A percentile compares a stretch with the other conserved stretches of the same genome.
These are phyloP conservation scores for Petrocephalus microphthalmus DNA, from an alignment of 2,113 vertebrate species.

Conservation along the genomic window DNA sequence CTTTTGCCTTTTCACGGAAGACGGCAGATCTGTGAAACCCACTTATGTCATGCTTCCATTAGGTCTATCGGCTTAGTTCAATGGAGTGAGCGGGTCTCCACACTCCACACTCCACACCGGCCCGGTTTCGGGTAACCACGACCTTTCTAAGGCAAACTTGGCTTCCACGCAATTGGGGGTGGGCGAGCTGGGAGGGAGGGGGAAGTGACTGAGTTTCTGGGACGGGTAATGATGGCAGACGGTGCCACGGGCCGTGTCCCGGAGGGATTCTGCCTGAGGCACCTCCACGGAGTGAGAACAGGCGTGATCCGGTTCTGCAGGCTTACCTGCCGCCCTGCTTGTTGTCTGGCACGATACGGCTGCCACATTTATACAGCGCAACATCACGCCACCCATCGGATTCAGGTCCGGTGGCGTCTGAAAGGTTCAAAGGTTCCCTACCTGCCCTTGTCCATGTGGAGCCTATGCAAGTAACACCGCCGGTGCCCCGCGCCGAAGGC, in stretches of 20 bases:
- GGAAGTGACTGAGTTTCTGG: constrained; percentile 9
- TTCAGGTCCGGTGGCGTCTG: not conserved
- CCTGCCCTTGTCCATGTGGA: no score
- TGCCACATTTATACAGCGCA: not conserved
- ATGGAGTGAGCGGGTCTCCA: not conserved
- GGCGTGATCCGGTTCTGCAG: not conserved
- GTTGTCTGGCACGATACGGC: not conserved
- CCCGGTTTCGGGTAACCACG: not conserved
- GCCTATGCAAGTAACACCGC: no score
- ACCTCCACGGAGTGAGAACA: not conserved
- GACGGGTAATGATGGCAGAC: constrained; percentile 12
- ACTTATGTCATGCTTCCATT: not conserved
- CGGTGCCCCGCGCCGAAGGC: no score
- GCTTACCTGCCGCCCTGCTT: not conserved
- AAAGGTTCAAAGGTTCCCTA: not conserved
- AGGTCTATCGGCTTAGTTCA: not conserved
- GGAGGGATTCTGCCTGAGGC: not conserved
- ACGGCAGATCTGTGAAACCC: constrained; percentile 24
- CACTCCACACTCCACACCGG: not conserved
- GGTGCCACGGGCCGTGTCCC: constrained; percentile 19
- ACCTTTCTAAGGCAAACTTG: not conserved
- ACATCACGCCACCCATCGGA: not conserved
- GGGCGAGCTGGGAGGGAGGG: not conserved
- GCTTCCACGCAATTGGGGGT: not conserved
- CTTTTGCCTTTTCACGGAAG: not conserved